Evolutionary conservation across 2,797 vertebrate species (phyloP).

Genomic region (Sardinella longiceps): DNA sequence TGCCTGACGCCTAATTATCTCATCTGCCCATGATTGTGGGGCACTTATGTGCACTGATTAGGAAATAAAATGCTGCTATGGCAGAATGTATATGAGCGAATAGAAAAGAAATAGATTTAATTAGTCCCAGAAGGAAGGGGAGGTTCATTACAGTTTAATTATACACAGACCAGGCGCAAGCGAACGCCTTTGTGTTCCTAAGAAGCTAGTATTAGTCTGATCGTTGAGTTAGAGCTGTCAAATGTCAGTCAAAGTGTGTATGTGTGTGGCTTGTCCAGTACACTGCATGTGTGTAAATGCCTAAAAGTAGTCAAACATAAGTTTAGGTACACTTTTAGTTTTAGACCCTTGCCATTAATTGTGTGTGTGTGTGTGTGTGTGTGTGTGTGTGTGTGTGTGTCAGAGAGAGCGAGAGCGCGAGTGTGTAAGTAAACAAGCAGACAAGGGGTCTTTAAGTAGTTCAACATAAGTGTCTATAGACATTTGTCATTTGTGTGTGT

Average conservation of each 20-base stretch:
- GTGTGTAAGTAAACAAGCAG: too few species aligned
- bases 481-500: too few species aligned
- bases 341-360: too few species aligned
- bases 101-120: conserved; percentile 65
- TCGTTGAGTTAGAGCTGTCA: not conserved
- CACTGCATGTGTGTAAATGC: not conserved
- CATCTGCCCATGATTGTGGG: conserved; percentile 34
- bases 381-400: too few species aligned
- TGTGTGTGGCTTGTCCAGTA: not conserved
- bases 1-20: conserved; percentile 24
- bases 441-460: too few species aligned
- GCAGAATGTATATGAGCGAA: conserved; percentile 51
- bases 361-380: too few species aligned
- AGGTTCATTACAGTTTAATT: conserved; percentile 22
- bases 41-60: conserved; percentile 57
- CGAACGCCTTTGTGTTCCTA: not conserved
- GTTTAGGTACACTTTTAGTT: too few species aligned
- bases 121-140: conserved; percentile 53
- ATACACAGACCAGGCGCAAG: conserved; percentile 38
- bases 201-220: not conserved
- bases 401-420: too few species aligned
- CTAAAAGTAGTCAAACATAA: not conserved
- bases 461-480: not conserved
- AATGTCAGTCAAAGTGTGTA: not conserved
- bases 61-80: conserved; percentile 46